Evolutionary conservation across 2,888 invertebrate species (phyloP).

Genomic region (Sesamia inferens): DNA sequence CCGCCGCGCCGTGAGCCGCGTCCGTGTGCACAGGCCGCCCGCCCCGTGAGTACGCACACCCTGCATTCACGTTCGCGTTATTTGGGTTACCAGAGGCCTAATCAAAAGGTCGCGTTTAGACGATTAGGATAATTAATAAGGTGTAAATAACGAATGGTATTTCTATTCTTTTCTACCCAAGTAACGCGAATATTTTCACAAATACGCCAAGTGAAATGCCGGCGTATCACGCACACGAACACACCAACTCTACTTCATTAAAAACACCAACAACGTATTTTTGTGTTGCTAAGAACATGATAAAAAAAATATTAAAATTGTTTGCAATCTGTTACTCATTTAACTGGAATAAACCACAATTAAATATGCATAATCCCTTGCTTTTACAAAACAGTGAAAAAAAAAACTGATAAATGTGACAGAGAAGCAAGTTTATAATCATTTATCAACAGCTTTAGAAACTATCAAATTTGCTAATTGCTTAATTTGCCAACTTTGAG

Average conservation of each 20-base stretch:
- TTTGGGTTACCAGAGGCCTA: not conserved
- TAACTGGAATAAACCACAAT: not conserved
- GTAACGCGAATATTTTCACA: slow-evolving; percentile 17
- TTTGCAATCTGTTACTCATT: not conserved
- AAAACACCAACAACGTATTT: not conserved
- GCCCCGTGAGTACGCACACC: slow-evolving; percentile 75
- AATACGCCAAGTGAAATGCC: slow-evolving; percentile 6
- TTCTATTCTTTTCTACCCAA: not conserved
- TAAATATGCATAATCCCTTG: too few species aligned
- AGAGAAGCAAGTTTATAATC: not conserved
- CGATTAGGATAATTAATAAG: not conserved
- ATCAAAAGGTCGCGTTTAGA: not conserved
- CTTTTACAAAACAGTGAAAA: too few species aligned
- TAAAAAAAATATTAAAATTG: too few species aligned
- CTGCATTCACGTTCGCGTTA: not conserved
- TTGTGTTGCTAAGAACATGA: not conserved
- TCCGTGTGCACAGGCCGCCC: slow-evolving; percentile 81
- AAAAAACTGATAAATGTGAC: not conserved
- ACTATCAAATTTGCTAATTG: not conserved
- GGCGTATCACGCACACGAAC: not conserved
- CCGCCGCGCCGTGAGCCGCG: slow-evolving; percentile 78
- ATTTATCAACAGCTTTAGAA: not conserved
- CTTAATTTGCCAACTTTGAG: not conserved
- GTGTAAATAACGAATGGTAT: not conserved
- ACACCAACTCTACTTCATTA: slow-evolving; percentile 3